A percentile compares a stretch with the other conserved stretches of the same genome.
Conservation (phyloP, 2,888 invertebrate species). For the Chloroclysta siterata region DNA sequence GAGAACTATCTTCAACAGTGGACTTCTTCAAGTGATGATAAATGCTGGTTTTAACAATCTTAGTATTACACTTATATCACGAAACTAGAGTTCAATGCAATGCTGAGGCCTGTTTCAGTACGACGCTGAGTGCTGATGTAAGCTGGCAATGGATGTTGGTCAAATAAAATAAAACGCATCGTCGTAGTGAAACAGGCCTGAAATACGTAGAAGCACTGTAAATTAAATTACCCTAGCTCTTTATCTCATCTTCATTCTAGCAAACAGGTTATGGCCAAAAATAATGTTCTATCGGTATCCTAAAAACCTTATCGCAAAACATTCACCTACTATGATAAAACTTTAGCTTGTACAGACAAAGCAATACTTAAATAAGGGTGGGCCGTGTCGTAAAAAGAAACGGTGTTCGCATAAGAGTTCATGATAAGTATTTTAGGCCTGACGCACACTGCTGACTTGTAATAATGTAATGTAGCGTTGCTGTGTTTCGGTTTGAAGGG, state of each 20-base stretch:
- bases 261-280: too few relatives aligned
- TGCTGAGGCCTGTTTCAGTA: not conserved
- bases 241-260: too few relatives aligned
- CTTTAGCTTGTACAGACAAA: slow-evolving; percentile 6
- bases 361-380: slow-evolving; percentile 1
- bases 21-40: too few relatives aligned
- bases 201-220: not conserved
- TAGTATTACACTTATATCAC: too few relatives aligned
- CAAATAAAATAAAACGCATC: not conserved
- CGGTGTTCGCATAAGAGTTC: slow-evolving; percentile 33
- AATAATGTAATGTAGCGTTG: not conserved
- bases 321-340: slow-evolving; percentile 1
- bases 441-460: slow-evolving; percentile 7
- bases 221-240: not conserved
- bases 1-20: too few relatives aligned
- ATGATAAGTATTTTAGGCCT: slow-evolving; percentile 30
- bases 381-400: slow-evolving; percentile 30
- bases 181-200: not conserved
- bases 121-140: not conserved
- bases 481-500: too few relatives aligned
- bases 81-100: too few relatives aligned
- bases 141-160: not conserved
- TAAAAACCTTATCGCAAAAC: not conserved
- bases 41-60: too few relatives aligned
- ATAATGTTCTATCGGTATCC: too few relatives aligned